Conservation (phyloP, 2,113 vertebrate species). For the Perccottus glenii region DNA sequence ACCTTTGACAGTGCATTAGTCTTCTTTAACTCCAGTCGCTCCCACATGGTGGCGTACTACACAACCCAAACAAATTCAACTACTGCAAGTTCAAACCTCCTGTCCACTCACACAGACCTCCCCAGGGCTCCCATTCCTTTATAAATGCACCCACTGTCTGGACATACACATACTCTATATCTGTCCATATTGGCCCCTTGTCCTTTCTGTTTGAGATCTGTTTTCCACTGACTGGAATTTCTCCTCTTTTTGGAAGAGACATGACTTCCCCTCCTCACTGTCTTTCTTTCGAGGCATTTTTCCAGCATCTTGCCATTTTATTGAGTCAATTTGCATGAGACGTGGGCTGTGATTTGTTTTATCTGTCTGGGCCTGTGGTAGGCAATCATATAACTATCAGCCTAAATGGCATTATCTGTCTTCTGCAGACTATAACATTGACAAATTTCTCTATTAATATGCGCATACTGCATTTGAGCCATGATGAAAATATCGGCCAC, state of each 20-base stretch:
- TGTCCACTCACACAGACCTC: background rate
- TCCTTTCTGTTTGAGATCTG: conserved; percentile 35
- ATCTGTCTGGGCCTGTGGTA: conserved; percentile 31
- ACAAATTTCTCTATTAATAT: conserved; percentile 61
- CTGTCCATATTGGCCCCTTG: conserved; percentile 16
- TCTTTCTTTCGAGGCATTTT: conserved; percentile 6
- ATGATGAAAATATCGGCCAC: conserved; percentile 30
- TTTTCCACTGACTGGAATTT: conserved; percentile 49
- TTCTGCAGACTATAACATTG: conserved; percentile 37
- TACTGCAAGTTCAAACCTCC: conserved; percentile 1
- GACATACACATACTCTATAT: conserved; percentile 4
- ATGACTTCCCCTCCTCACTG: background rate
- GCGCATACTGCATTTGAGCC: conserved; percentile 24
- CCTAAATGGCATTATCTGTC: conserved; percentile 47
- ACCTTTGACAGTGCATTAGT: background rate
- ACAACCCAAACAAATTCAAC: conserved; percentile 18
- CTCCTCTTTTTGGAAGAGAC: conserved; percentile 5
- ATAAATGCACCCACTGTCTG: conserved; percentile 28
- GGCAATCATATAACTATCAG: conserved; percentile 55
- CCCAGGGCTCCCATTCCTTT: background rate
- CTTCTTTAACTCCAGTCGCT: background rate
- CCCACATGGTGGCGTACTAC: conserved; percentile 56
- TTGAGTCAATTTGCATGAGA: conserved; percentile 22
- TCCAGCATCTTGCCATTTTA: conserved; percentile 38
- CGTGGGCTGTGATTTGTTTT: conserved; percentile 43